phyloP scores from a whole-genome alignment of 2,888 invertebrate genomes.

The Diarsia brunnea region DNA sequence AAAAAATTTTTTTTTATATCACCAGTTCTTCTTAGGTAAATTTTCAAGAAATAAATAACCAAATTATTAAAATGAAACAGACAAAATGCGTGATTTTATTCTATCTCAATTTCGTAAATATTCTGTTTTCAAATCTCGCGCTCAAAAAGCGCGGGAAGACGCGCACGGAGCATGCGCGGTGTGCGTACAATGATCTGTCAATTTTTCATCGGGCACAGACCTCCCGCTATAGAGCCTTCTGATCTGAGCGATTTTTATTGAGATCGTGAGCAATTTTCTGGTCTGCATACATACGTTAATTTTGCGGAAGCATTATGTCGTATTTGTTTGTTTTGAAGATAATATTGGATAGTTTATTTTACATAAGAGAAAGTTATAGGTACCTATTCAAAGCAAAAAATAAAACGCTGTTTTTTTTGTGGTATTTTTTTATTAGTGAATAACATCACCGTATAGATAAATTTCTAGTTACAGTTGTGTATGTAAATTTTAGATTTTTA shows the following conservation, averaged over 20 bases:
- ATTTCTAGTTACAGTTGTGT: background rate
- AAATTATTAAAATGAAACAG: background rate
- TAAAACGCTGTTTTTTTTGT: background rate
- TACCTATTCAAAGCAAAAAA: background rate
- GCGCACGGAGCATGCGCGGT: slow-evolving; percentile 84
- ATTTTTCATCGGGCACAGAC: slow-evolving; percentile 76
- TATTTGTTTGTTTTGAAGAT: slow-evolving; percentile 46
- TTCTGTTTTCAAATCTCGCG: slow-evolving; percentile 73
- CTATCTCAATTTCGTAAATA: slow-evolving; percentile 9
- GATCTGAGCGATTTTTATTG: slow-evolving; percentile 69
- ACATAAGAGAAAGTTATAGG: slow-evolving; percentile 15
- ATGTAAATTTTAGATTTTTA: slow-evolving; percentile 1
- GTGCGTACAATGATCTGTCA: slow-evolving; percentile 80
- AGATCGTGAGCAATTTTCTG: slow-evolving; percentile 77
- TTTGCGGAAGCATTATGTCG: slow-evolving; percentile 66
- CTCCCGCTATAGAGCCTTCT: slow-evolving; percentile 80
- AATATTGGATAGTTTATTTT: slow-evolving; percentile 9
- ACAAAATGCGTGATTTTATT: background rate
- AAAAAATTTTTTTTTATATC: background rate
- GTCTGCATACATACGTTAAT: slow-evolving; percentile 71
- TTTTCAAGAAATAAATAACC: no score
- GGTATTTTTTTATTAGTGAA: background rate
- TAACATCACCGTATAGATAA: slow-evolving; percentile 2
- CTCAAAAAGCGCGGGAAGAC: slow-evolving; percentile 79
- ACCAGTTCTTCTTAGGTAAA: background rate